Evolutionary conservation across 2,113 vertebrate species (phyloP).

Genomic region (Oreochromis niloticus): DNA sequence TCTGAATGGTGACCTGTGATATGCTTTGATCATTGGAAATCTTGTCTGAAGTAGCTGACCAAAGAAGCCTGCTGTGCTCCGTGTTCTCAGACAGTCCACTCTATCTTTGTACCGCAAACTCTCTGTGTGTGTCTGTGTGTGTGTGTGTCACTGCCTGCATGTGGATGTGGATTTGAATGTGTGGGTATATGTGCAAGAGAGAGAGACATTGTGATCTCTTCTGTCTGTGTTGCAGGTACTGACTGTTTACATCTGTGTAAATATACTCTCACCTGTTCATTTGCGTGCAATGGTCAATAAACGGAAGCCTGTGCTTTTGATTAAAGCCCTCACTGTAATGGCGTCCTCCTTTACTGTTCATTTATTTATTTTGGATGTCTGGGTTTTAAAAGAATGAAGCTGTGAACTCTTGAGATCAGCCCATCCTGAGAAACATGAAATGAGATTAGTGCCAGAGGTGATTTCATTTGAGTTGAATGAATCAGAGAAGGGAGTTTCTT

Average conservation of each 20-base stretch:
- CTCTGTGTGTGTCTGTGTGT: too few species aligned
- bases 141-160: not conserved
- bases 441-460: not conserved
- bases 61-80: slow-evolving; percentile 57
- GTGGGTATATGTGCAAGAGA: not conserved
- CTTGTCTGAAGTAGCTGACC: slow-evolving; percentile 57
- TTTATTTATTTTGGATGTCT: not conserved
- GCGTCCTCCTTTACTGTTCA: not conserved
- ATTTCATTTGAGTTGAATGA: slow-evolving; percentile 6
- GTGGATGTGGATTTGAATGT: not conserved
- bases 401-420: not conserved
- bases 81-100: slow-evolving; percentile 47
- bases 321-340: slow-evolving; percentile 18
- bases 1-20: slow-evolving; percentile 37
- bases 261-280: slow-evolving; percentile 67
- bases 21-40: slow-evolving; percentile 31
- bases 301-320: slow-evolving; percentile 71
- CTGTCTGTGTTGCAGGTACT: slow-evolving; percentile 62
- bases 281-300: slow-evolving; percentile 70
- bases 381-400: not conserved
- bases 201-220: not conserved
- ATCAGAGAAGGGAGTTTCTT: not conserved
- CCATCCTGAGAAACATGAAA: not conserved
- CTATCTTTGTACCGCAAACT: slow-evolving; percentile 57
- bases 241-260: slow-evolving; percentile 73